Base-by-base conservation (phyloP, 2,113 vertebrate genomes). In the Oncorhynchus masou region DNA sequence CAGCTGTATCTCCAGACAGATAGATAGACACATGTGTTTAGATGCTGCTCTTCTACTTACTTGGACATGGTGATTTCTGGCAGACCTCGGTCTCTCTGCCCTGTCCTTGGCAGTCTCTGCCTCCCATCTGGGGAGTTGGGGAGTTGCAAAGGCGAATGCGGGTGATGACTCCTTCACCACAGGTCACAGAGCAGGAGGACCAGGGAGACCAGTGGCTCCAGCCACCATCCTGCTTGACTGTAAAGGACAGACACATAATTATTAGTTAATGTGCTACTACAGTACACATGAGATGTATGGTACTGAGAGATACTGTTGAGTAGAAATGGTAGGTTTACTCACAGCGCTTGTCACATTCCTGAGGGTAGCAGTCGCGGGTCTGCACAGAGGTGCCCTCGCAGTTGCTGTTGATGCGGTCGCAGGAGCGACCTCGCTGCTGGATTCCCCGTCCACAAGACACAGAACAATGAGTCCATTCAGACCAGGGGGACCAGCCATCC, bases 201-300 rank as follows among this genome's bases (percentile, higher is more conserved):
- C 98, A 99, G 0, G 98, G 98, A 0, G 98, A 99, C 98, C 98
- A 99, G 83, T 99, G 97, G 90, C 97, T 99, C 98, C 98, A 99
- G 69, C 94, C 95, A 25, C 98, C 98, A 83, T 99, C 96, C 91
- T 99, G 98, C 88, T 96, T 97, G 93, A 99, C 98, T 99, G 57
- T 70, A 84, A 29, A 77, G 75, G 15, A 83, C 31, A 34, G 16
- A 84, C 8, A 11, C 4, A 15, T 49, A 7, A 29, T 67, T 29
- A 72, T 1, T 34, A 75, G 79, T 68, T 34, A 64, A 66, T 5
- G 60, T 54, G 22, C 13, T 68, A 24, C 70, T 25, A 67, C 20
- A 22, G 1, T 29, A 27, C 54, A 29, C 8, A 74, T 67, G 11
- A 64, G 3, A 70, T 31, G 4, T 19, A 29, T 22, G 16, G 31